Conservation (phyloP, 2,797 vertebrate species). For the Novumbra hubbsi region DNA sequence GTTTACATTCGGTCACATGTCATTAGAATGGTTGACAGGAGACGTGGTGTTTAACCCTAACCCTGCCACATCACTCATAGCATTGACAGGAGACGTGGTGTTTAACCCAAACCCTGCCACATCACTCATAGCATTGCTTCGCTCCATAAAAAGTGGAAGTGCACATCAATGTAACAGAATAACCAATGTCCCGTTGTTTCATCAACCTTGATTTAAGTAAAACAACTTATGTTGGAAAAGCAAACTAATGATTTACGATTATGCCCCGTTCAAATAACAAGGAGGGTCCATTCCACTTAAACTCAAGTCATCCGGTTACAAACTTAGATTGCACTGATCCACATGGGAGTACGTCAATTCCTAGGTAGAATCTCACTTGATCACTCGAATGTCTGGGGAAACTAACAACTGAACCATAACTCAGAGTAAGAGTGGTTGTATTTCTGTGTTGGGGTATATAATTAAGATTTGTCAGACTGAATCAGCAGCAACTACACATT, state of each 20-base stretch:
- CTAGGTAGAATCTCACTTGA: constrained; percentile 7
- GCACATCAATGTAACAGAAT: constrained; percentile 46
- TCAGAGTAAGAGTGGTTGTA: constrained; percentile 26
- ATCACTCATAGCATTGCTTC: constrained; percentile 38
- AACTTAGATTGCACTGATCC: constrained; percentile 11
- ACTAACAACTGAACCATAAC: constrained; percentile 25
- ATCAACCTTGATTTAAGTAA: constrained; percentile 22
- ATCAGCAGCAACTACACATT: constrained; percentile 74
- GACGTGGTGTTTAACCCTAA: constrained; percentile 46
- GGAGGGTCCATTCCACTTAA: neutral
- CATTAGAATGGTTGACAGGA: constrained; percentile 54
- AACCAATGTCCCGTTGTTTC: constrained; percentile 38
- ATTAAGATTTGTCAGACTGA: constrained; percentile 59
- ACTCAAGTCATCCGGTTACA: constrained; percentile 5
- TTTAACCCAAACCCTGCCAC: constrained; percentile 45
- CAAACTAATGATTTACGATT: constrained; percentile 15
- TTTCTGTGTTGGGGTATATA: constrained; percentile 52
- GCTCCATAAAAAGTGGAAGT: constrained; percentile 49
- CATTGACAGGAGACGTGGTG: constrained; percentile 47
- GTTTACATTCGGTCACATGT: constrained; percentile 69
- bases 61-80: constrained; percentile 42
- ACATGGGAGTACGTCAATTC: constrained; percentile 2
- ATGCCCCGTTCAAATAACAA: constrained; percentile 17
- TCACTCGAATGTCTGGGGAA: too few relatives aligned
- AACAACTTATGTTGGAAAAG: constrained; percentile 2